A percentile compares a stretch with the other conserved stretches of the same genome.
phyloP scores from a whole-genome alignment of 2,797 vertebrate genomes.

The Muscicapa comitata region DNA sequence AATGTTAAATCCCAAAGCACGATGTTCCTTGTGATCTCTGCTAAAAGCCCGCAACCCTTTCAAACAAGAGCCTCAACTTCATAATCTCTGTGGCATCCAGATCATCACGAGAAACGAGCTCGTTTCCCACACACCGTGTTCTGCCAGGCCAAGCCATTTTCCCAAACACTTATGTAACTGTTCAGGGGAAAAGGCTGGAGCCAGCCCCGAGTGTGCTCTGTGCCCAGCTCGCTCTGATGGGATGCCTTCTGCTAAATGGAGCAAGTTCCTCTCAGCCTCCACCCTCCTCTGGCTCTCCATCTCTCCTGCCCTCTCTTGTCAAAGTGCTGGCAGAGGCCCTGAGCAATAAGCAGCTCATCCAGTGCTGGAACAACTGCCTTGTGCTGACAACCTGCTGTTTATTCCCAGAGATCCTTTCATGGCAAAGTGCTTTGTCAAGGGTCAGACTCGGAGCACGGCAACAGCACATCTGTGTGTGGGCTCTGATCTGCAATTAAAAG shows the following conservation, averaged over 20 bases:
- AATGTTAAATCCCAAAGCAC: conserved; percentile 47
- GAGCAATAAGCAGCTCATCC: neutral
- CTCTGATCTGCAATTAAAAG: neutral
- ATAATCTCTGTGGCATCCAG: conserved; percentile 16
- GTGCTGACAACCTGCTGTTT: neutral
- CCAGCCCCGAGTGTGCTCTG: neutral
- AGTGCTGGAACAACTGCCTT: neutral
- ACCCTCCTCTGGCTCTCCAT: neutral
- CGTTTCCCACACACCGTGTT: conserved; percentile 10
- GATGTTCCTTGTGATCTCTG: conserved; percentile 26
- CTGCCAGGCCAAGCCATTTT: conserved; percentile 30
- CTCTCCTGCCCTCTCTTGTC: neutral
- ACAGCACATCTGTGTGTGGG: neutral
- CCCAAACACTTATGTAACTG: neutral
- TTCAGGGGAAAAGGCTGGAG: neutral
- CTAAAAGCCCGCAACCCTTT: conserved; percentile 41
- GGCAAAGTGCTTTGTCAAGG: neutral
- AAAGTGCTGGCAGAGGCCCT: neutral
- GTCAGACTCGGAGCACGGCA: neutral
- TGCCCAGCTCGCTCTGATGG: neutral
- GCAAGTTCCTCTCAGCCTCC: neutral
- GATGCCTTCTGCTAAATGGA: conserved; percentile 3
- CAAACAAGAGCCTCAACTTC: conserved; percentile 34
- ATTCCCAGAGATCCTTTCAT: neutral
- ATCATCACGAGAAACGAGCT: neutral